These are phyloP conservation scores for Danaus chrysippus DNA, from an alignment of 2,888 invertebrate genomes.

Conservation along the genomic window DNA sequence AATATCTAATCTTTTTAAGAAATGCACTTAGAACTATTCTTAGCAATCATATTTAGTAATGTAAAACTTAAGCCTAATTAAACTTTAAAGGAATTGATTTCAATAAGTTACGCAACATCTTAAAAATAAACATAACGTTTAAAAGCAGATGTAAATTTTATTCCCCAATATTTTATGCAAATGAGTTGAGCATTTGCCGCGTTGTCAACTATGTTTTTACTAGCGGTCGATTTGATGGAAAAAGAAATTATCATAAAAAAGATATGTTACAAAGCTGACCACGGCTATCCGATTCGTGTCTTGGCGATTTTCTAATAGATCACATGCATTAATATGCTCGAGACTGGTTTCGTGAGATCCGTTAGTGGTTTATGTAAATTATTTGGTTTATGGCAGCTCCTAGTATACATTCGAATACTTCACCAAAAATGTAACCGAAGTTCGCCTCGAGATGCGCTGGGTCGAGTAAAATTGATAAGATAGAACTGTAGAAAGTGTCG, in stretches of 20 bases:
- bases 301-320: constrained; percentile 77
- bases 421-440: constrained; percentile 42
- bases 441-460: constrained; percentile 34
- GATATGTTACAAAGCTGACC: constrained; percentile 50
- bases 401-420: constrained; percentile 68
- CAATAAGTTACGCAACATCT: constrained; percentile 5
- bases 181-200: constrained; percentile 42
- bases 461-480: constrained; percentile 43
- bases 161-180: constrained; percentile 48
- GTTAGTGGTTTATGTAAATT: constrained; percentile 77
- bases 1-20: constrained; percentile 9
- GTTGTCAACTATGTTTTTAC: constrained; percentile 41
- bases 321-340: constrained; percentile 69
- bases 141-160: constrained; percentile 39
- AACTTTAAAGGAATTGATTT: background rate
- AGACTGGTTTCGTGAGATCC: constrained; percentile 75
- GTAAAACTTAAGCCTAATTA: background rate
- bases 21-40: background rate
- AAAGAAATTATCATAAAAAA: constrained; percentile 64
- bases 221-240: constrained; percentile 47
- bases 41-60: background rate
- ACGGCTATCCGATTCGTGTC: constrained; percentile 48
- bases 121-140: constrained; percentile 20
- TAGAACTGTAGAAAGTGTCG: constrained; percentile 64
- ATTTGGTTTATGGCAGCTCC: constrained; percentile 70